Percentiles rank a stretch among this genome's conserved stretches.
phyloP scores from a whole-genome alignment of 2,797 vertebrate genomes.

The Crenichthys baileyi region DNA sequence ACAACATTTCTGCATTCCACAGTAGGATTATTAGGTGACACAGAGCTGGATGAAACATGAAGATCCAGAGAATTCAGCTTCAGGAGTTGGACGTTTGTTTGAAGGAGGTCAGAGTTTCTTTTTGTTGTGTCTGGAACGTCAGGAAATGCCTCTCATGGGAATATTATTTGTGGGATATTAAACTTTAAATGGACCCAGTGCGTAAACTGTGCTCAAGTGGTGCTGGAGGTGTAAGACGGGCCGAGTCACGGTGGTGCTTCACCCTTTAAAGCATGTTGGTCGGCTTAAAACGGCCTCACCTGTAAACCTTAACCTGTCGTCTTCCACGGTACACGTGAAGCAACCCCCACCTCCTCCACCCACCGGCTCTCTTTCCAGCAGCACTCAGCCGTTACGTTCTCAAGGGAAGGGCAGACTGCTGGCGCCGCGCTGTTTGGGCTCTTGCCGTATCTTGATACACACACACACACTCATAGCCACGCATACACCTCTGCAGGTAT shows the following conservation, averaged over 20 bases:
- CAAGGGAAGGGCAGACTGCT: slow-evolving; percentile 85
- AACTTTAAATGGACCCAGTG: slow-evolving; percentile 14
- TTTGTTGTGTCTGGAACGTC: slow-evolving; percentile 29
- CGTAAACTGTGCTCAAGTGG: background rate
- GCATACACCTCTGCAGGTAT: slow-evolving; percentile 52
- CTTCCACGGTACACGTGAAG: slow-evolving; percentile 38
- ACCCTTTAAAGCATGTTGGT: background rate
- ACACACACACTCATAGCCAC: slow-evolving; percentile 48
- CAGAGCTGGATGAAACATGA: slow-evolving; percentile 42
- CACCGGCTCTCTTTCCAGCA: slow-evolving; percentile 72
- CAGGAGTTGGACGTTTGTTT: slow-evolving; percentile 46
- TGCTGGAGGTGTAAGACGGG: slow-evolving; percentile 17
- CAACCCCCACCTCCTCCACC: slow-evolving; percentile 29
- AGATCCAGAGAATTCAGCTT: slow-evolving; percentile 42
- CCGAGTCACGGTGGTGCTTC: slow-evolving; percentile 34
- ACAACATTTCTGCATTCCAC: slow-evolving; percentile 59
- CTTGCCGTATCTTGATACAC: slow-evolving; percentile 48
- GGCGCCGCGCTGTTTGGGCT: slow-evolving; percentile 84
- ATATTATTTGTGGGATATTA: slow-evolving; percentile 11
- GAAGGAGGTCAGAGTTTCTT: slow-evolving; percentile 52
- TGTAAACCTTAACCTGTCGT: slow-evolving; percentile 58
- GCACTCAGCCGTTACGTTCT: slow-evolving; percentile 85
- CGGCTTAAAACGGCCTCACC: slow-evolving; percentile 49
- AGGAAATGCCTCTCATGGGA: slow-evolving; percentile 25
- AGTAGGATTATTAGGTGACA: slow-evolving; percentile 68